Evolutionary conservation across 2,797 vertebrate genomes (phyloP).

Genomic region (Sebastes vulpes): DNA sequence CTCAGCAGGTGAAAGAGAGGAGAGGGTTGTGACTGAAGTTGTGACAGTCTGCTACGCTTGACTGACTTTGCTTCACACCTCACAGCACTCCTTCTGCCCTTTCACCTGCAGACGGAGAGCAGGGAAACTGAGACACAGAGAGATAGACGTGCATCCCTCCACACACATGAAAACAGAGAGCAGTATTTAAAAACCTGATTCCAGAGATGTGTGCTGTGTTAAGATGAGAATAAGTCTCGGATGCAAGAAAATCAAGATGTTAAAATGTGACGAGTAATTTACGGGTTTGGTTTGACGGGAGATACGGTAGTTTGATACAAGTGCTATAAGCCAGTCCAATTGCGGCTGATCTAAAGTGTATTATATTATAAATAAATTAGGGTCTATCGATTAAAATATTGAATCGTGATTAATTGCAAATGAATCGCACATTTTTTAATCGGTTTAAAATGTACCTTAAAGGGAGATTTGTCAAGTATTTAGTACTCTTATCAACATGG

Average conservation of each 20-base stretch:
- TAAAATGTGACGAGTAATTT: too few species aligned
- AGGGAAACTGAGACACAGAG: not conserved
- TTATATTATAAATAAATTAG: too few species aligned
- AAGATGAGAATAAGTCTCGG: not conserved
- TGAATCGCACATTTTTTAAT: too few species aligned
- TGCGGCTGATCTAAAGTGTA: too few species aligned
- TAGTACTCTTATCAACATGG: too few species aligned
- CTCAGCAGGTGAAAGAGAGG: not conserved
- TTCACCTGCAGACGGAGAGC: constrained; percentile 13
- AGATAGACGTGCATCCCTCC: not conserved
- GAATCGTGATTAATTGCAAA: too few species aligned
- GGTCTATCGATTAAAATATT: too few species aligned
- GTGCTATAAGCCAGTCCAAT: too few species aligned
- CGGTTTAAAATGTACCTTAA: too few species aligned
- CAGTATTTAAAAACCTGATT: not conserved
- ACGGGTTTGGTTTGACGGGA: too few species aligned
- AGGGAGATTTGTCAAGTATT: too few species aligned
- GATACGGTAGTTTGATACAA: too few species aligned
- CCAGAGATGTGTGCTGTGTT: not conserved
- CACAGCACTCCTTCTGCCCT: not conserved
- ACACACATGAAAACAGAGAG: not conserved
- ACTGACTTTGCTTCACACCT: constrained; percentile 29
- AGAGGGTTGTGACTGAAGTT: constrained; percentile 4
- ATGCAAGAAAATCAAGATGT: not conserved
- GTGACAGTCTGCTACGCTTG: not conserved